These are phyloP conservation scores for Macrophya annulata DNA, from an alignment of 2,888 invertebrate species.

Conservation along the genomic window DNA sequence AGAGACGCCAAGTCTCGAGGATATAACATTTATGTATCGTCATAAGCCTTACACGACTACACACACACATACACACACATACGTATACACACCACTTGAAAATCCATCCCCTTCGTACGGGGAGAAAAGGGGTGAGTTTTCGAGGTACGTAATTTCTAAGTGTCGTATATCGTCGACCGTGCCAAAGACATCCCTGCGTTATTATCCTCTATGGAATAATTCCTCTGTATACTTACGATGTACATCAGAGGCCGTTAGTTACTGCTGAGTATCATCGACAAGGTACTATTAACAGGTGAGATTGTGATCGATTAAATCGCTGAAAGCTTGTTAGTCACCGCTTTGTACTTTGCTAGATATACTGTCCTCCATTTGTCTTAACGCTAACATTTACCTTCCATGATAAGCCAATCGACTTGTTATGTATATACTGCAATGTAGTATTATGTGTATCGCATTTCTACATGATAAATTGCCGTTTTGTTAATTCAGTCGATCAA, in stretches of 20 bases:
- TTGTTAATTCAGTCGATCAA: neutral
- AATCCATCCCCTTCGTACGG: neutral
- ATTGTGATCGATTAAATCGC: constrained; percentile 5
- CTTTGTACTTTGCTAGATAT: constrained; percentile 17
- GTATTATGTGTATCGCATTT: neutral
- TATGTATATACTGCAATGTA: neutral
- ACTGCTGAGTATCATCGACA: neutral
- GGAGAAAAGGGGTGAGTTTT: constrained; percentile 3
- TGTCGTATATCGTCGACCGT: neutral
- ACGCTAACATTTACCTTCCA: neutral
- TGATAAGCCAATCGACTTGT: neutral
- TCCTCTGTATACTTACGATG: neutral
- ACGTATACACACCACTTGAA: neutral
- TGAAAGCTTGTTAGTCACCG: neutral
- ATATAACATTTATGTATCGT: constrained; percentile 1
- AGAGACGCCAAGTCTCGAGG: constrained; percentile 22
- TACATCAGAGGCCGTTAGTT: neutral
- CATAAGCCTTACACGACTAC: neutral
- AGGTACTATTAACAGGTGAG: neutral
- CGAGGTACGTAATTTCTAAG: neutral
- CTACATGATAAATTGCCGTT: neutral
- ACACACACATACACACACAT: neutral
- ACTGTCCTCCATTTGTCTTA: neutral
- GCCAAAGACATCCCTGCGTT: neutral
- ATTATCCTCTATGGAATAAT: constrained; percentile 1